phyloP scores from a whole-genome alignment of 2,797 vertebrate species.

The Synanceia verrucosa region DNA sequence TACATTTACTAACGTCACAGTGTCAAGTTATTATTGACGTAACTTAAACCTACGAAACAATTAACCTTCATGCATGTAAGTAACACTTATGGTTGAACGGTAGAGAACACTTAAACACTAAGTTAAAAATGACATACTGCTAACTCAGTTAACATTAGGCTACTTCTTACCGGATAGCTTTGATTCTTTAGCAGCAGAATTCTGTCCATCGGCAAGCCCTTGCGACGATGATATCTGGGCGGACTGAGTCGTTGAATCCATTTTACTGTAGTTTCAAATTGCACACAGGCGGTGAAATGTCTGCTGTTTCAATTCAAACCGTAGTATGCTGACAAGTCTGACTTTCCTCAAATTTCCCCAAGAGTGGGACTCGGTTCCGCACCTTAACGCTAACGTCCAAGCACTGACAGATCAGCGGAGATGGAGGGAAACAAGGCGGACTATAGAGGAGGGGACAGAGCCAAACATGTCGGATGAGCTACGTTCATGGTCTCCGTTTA shows the following conservation, averaged over 20 bases:
- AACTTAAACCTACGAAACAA: not conserved
- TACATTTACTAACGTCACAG: not conserved
- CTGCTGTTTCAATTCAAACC: not conserved
- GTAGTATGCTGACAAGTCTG: conserved; percentile 17
- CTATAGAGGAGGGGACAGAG: conserved; percentile 54
- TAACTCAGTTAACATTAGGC: not conserved
- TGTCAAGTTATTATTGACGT: not conserved
- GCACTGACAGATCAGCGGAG: conserved; percentile 42
- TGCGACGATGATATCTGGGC: conserved; percentile 86
- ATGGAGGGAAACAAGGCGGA: conserved; percentile 58
- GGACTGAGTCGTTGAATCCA: conserved; percentile 85
- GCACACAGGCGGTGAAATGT: conserved; percentile 31
- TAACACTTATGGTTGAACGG: not conserved
- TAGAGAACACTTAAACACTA: not conserved
- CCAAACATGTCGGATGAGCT: conserved; percentile 49
- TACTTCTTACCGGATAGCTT: conserved; percentile 82
- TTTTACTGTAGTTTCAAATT: conserved; percentile 63
- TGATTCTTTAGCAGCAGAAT: conserved; percentile 80
- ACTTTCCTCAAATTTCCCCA: conserved; percentile 56
- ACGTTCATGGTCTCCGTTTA: conserved; percentile 28
- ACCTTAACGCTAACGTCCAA: conserved; percentile 53
- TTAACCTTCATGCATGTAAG: not conserved
- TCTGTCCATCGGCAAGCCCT: conserved; percentile 81
- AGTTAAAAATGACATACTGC: accelerated
- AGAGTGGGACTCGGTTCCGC: conserved; percentile 47